Evolutionary conservation across 2,113 vertebrate genomes (phyloP).

Genomic region (Perca fluviatilis): DNA sequence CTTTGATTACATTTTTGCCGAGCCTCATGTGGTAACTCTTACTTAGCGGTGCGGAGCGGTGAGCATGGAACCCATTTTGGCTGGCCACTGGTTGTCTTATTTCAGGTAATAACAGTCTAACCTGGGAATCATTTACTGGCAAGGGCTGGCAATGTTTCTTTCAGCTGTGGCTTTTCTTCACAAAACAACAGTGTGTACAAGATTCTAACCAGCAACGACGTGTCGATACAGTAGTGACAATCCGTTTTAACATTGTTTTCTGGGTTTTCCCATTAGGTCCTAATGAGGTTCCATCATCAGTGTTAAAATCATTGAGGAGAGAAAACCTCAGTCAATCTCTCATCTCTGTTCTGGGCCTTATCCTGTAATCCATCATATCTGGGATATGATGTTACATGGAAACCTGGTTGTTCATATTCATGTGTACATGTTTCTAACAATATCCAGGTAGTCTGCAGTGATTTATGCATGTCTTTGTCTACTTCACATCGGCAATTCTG

Average conservation of each 20-base stretch:
- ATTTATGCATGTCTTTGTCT: background rate
- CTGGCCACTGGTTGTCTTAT: slow-evolving; percentile 42
- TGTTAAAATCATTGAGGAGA: background rate
- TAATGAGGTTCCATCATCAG: background rate
- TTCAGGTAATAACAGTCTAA: slow-evolving; percentile 59
- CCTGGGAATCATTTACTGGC: slow-evolving; percentile 74
- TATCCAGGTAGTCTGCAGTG: background rate
- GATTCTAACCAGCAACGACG: background rate
- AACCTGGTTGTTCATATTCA: background rate
- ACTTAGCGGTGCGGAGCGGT: slow-evolving; percentile 47
- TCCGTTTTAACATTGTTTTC: background rate
- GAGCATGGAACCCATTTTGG: slow-evolving; percentile 69
- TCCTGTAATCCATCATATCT: background rate
- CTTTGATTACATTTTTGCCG: slow-evolving; percentile 49
- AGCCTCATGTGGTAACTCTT: slow-evolving; percentile 82
- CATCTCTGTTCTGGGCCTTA: background rate
- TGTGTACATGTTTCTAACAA: background rate
- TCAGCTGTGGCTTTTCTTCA: slow-evolving; percentile 55
- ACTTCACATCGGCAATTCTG: background rate
- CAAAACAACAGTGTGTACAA: slow-evolving; percentile 1
- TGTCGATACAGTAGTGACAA: background rate
- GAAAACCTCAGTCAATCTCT: background rate
- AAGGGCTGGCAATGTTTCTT: slow-evolving; percentile 38
- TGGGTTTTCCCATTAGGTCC: slow-evolving; percentile 1
- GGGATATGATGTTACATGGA: background rate